These are phyloP conservation scores for Chondrilla cf. caribensis DNA, from an alignment of 37 sponge, comb jelly and placozoan species.

Conservation along the genomic window DNA sequence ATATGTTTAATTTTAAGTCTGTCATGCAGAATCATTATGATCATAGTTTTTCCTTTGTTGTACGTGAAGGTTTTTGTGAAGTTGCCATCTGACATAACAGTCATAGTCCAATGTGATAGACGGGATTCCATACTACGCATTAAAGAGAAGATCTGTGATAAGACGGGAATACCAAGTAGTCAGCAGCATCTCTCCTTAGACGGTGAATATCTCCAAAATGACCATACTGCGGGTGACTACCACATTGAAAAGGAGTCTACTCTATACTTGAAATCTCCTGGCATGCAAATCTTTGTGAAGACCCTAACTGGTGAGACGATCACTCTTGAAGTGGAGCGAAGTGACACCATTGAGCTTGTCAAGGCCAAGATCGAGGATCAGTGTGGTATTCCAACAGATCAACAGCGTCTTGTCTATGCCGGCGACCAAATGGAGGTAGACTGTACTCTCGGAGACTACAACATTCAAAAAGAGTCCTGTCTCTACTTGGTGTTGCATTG, in stretches of 20 bases:
- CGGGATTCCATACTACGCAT: too few relatives aligned
- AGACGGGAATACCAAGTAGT: too few relatives aligned
- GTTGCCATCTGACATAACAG: too few relatives aligned
- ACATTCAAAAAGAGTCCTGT: background rate
- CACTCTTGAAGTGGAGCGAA: background rate
- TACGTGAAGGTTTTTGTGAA: too few relatives aligned
- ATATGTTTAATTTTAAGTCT: too few relatives aligned
- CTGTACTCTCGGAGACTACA: background rate
- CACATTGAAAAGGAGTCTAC: constrained; percentile 43
- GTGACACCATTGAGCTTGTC: background rate
- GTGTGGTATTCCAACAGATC: background rate
- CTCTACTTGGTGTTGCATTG: background rate
- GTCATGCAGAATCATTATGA: too few relatives aligned
- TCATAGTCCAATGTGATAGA: too few relatives aligned
- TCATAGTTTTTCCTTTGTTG: too few relatives aligned
- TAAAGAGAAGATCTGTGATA: too few relatives aligned
- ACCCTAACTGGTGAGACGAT: background rate
- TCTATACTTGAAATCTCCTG: constrained; percentile 38
- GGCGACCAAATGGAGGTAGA: background rate
- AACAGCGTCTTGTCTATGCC: background rate
- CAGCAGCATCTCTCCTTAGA: too few relatives aligned
- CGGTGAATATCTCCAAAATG: too few relatives aligned
- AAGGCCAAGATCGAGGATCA: background rate
- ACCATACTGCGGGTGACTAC: too few relatives aligned
- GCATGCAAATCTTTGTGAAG: constrained; percentile 2